These are phyloP conservation scores for Chrysopa pallens DNA, from an alignment of 1,140 invertebrate species.

Conservation along the genomic window DNA sequence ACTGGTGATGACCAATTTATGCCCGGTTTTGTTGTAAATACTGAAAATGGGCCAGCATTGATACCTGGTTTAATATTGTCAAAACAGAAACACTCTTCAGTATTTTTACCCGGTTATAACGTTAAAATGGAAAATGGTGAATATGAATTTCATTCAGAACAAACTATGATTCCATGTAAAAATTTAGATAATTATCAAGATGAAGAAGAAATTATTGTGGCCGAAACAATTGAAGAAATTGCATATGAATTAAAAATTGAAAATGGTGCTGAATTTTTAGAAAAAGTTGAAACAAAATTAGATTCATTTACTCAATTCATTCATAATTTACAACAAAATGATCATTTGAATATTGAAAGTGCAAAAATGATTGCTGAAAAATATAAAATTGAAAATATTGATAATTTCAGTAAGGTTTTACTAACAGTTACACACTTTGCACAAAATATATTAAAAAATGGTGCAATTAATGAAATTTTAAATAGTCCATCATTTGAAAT, in stretches of 20 bases:
- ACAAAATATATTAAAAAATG: constrained; percentile 17
- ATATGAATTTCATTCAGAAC: constrained; percentile 1
- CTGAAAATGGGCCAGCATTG: constrained; percentile 41
- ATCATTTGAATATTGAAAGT: constrained; percentile 7
- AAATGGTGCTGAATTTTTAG: neutral
- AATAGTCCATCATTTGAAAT: too few relatives aligned
- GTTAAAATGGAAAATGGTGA: constrained; percentile 48
- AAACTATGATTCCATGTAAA: neutral
- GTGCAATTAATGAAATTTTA: too few relatives aligned
- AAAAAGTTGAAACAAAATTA: constrained; percentile 2
- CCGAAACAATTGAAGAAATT: neutral
- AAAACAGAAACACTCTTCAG: constrained; percentile 11
- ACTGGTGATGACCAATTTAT: constrained; percentile 45
- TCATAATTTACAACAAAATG: constrained; percentile 11
- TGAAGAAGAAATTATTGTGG: neutral
- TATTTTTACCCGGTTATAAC: constrained; percentile 52
- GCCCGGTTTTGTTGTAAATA: constrained; percentile 50
- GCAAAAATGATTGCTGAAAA: constrained; percentile 20
- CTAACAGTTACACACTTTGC: constrained; percentile 23
- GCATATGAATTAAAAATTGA: neutral
- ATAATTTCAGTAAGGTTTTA: constrained; percentile 15
- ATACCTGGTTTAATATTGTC: constrained; percentile 31
- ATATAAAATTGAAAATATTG: constrained; percentile 23
- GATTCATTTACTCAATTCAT: constrained; percentile 5
- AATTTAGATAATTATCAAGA: neutral